Evolutionary conservation across 2,113 vertebrate genomes (phyloP).

Genomic region (Maccullochella peelii): DNA sequence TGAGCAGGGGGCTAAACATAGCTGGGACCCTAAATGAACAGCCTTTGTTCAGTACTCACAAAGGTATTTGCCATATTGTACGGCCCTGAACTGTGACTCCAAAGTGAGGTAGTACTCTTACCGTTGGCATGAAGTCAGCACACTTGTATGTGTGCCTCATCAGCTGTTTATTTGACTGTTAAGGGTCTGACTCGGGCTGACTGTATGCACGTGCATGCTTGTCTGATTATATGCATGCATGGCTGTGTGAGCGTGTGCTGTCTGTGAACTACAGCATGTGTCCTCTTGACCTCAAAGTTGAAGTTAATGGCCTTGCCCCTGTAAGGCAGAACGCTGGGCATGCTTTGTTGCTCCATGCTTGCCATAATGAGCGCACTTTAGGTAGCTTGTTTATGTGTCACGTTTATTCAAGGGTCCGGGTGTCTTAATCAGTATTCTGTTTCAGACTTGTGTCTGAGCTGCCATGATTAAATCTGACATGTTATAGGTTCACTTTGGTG

Average conservation of each 20-base stretch:
- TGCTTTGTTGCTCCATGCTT: conserved; percentile 30
- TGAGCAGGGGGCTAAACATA: conserved; percentile 61
- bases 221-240: conserved; percentile 53
- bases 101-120: conserved; percentile 59
- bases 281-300: conserved; percentile 43
- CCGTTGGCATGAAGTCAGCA: conserved; percentile 59
- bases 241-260: conserved; percentile 36
- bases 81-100: conserved; percentile 52
- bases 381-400: conserved; percentile 52
- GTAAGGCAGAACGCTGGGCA: conserved; percentile 47
- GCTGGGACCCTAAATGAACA: conserved; percentile 33
- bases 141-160: conserved; percentile 29
- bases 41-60: conserved; percentile 51
- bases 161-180: conserved; percentile 62
- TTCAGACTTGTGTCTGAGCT: conserved; percentile 34
- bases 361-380: conserved; percentile 31
- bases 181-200: conserved; percentile 14
- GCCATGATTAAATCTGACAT: conserved; percentile 20
- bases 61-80: conserved; percentile 42
- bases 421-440: conserved; percentile 53
- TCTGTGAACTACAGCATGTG: conserved; percentile 42
- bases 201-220: conserved; percentile 34
- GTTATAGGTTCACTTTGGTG: conserved; percentile 6
- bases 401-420: conserved; percentile 47
- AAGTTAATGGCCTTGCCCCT: conserved; percentile 47